Evolutionary conservation across 2,888 invertebrate genomes (phyloP), one percentile per base, ranked within the genome.

Genomic region (Ophion obscuratus): DNA sequence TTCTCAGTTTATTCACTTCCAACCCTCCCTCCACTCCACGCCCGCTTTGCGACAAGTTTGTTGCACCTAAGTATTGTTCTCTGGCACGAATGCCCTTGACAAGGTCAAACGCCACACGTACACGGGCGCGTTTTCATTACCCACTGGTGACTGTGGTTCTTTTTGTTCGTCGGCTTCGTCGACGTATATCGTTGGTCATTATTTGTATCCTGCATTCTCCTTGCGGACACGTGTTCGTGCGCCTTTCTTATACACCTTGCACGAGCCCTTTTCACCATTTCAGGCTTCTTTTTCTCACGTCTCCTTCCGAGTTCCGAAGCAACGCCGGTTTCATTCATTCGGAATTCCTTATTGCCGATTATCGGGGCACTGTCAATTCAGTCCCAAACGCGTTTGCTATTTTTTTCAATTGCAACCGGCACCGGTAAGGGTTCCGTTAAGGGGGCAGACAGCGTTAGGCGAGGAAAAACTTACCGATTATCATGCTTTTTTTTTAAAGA

Each of bases 51-150:
- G 14, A 36, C 44, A 64, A 89, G 89, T 90, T 91, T 90, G 87
- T 91, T 90, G 90, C 90, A 90, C 91, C 90, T 91, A 89, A 89
- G 88, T 91, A 92, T 93, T 93, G 92, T 93, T 92, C 91, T 89
- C 89, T 79, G 84, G 87, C 81, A 84, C 81, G 87, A 87, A 89
- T 92, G 91, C 92, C 92, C 92, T 93, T 92, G 92, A 76, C 91
- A 93, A 93, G 92, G 92, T 93, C 90, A 92, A 88, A 89, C 89
- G 88, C 88, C 89, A 90, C 89, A 68, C 44, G 6, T 68, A 40
- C 66, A 89, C 89, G 89, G 87, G 40, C 36, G 3, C 31, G 31
- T 31, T 31, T 31, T 31, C 31, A 31, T 31, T 31, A 31, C 31
- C 31, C 31, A 31, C 31, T 31, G 31, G 31, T 31, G 31, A 0